Evolutionary conservation across 1,140 invertebrate species (phyloP).

Genomic region (Eumeta japonica): DNA sequence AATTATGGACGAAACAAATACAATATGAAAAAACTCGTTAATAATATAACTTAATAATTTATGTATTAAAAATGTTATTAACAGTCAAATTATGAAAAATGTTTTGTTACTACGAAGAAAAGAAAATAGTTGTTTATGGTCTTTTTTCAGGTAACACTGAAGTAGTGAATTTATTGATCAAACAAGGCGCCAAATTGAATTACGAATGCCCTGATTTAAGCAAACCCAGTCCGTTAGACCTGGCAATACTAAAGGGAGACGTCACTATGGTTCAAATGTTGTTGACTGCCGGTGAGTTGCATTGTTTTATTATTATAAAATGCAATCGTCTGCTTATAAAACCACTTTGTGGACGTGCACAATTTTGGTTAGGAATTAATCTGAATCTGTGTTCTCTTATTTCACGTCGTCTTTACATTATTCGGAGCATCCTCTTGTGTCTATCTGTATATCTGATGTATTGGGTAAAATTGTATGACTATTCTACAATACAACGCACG

Average conservation of each 20-base stretch:
- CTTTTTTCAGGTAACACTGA: slow-evolving; percentile 61
- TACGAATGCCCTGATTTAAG: slow-evolving; percentile 66
- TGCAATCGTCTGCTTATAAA: background rate
- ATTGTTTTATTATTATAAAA: slow-evolving; percentile 4
- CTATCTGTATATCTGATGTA: too few relatives aligned
- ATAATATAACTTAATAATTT: too few relatives aligned
- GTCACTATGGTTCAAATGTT: slow-evolving; percentile 69
- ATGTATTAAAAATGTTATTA: too few relatives aligned
- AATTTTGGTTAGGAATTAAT: background rate
- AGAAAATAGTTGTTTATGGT: too few relatives aligned
- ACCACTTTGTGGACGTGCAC: slow-evolving; percentile 5
- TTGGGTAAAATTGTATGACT: too few relatives aligned
- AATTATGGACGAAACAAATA: too few relatives aligned
- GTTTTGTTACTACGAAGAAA: too few relatives aligned
- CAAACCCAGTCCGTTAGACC: slow-evolving; percentile 80
- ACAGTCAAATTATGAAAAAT: too few relatives aligned
- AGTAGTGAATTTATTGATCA: slow-evolving; percentile 78
- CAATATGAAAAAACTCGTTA: too few relatives aligned
- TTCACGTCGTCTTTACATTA: slow-evolving; percentile 1
- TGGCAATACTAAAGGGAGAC: slow-evolving; percentile 82
- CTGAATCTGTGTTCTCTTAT: background rate
- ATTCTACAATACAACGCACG: too few relatives aligned
- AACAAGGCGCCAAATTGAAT: slow-evolving; percentile 75
- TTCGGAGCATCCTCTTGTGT: too few relatives aligned
- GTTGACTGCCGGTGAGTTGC: slow-evolving; percentile 63